These are phyloP conservation scores for Notoglanidium macrostoma DNA, from an alignment of 2,797 vertebrate genomes.

Conservation along the genomic window DNA sequence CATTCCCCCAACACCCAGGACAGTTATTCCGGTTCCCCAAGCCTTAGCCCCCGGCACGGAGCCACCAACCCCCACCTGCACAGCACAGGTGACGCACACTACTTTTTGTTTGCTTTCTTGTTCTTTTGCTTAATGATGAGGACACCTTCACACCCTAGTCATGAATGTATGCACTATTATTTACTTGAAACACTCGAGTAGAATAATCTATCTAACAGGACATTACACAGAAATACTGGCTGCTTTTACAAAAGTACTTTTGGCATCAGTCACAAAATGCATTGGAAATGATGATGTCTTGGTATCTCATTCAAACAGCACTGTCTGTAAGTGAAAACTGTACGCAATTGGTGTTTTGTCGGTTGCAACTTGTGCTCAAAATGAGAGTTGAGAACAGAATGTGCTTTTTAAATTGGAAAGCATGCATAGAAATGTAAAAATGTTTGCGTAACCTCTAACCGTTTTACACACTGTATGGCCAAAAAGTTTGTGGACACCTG, in stretches of 20 bases:
- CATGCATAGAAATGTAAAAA: background rate
- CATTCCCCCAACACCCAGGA: constrained; percentile 95
- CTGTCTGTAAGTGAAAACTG: background rate
- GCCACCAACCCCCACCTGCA: constrained; percentile 87
- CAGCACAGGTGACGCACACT: constrained; percentile 75
- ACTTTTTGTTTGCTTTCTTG: background rate
- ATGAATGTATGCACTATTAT: background rate
- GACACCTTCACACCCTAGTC: background rate
- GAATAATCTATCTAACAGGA: background rate
- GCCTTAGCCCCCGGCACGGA: constrained; percentile 87
- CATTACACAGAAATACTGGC: background rate
- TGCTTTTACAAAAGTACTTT: background rate
- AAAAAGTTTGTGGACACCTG: background rate
- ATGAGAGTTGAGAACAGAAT: background rate
- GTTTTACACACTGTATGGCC: background rate
- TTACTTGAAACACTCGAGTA: background rate
- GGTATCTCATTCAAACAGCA: background rate
- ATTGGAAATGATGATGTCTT: background rate
- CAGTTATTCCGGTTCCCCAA: constrained; percentile 92
- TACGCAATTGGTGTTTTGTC: background rate
- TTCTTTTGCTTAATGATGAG: background rate
- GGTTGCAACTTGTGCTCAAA: background rate
- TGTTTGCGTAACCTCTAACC: background rate
- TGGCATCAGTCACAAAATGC: background rate
- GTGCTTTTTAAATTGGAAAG: background rate